Base-by-base conservation (phyloP, 2,888 invertebrate species). In the Myopa testacea region DNA sequence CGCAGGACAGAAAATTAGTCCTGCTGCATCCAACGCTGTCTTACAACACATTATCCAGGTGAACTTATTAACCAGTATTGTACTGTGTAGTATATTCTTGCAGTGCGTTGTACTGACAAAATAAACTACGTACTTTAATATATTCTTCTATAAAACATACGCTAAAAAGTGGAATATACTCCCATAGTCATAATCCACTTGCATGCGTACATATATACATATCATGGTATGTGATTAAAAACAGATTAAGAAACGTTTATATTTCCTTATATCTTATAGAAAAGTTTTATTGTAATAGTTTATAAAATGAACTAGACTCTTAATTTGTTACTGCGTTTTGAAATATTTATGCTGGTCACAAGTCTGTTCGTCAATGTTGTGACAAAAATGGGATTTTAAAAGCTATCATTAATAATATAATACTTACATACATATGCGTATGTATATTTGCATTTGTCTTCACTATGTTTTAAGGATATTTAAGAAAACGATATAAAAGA, bases 1-100 rank as follows among this genome's bases (percentile, higher is more conserved):
- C 90, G 93, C 93, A 81, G 93, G 94, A 84, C 94, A 94, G 78
- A 86, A 86, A 85, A 83, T 86, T 80, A 86, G 86, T 84, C 84
- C 87, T 81, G 86, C 88, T 82, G 84, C 84, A 82, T 85, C 87
- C 82, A 86, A 84, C 83, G 85, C 85, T 84, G 85, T 85, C 83
- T 83, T 85, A 81, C 84, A 85, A 83, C 85, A 85, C 83, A 85
- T 87, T 81, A 84, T 87, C 84, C 85, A 85, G 85, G 85, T 87
- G 83, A 87, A 88, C 84, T 84, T 87, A 82, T 80, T 84, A 80
- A 82, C 81, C 38, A 63, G 7, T 55, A 14, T 63, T 40, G 69
- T 60, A 4, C n/a, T 75, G 45, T 69, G 19, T n/a, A 69, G 68
- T 45, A 60, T 68, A 52, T 19, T 77, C 19, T 60, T 75, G 52